phyloP scores from a whole-genome alignment of 2,113 vertebrate species.

The Oncorhynchus kisutch region DNA sequence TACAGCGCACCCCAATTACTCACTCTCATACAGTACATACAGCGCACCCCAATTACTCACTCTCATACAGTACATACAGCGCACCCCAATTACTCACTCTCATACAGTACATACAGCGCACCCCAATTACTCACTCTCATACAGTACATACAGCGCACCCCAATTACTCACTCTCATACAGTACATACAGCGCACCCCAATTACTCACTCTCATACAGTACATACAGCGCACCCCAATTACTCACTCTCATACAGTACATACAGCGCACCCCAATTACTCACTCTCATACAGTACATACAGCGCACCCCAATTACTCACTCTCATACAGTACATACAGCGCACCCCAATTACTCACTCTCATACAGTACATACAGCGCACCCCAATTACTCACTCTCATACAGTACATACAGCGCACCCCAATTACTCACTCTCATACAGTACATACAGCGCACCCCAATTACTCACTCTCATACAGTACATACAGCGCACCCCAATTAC shows the following conservation, averaged over 20 bases:
- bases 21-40: not conserved
- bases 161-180: not conserved
- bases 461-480: not conserved
- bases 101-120: slow-evolving; percentile 5
- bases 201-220: not conserved
- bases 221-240: not conserved
- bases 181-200: slow-evolving; percentile 1
- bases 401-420: slow-evolving; percentile 4
- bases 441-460: not conserved
- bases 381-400: not conserved
- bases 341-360: not conserved
- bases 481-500: slow-evolving; percentile 1
- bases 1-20: not conserved
- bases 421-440: not conserved
- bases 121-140: not conserved
- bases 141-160: slow-evolving; percentile 3
- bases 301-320: no score
- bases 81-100: not conserved
- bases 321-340: slow-evolving; percentile 5
- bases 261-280: not conserved
- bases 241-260: not conserved
- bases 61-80: slow-evolving; percentile 3
- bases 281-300: not conserved
- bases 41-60: not conserved
- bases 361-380: slow-evolving; percentile 6